These are phyloP conservation scores for Lepilemur septentrionalis DNA, from an alignment of 2,797 vertebrate species.

Conservation along the genomic window DNA sequence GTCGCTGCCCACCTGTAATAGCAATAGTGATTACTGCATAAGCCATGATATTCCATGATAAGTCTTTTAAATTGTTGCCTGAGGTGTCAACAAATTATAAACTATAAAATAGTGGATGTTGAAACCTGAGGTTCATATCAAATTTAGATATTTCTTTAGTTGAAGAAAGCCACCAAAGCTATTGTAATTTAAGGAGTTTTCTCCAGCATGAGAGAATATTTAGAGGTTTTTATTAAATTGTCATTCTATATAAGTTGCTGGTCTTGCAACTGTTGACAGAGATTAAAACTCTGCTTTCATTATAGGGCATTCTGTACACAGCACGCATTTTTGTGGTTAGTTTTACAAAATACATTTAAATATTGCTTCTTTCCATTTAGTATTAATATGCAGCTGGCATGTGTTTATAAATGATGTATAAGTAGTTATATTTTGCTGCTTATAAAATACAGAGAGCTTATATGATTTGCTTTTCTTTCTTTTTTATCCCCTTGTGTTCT, in stretches of 20 bases:
- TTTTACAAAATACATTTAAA: conserved; percentile 67
- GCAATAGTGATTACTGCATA: neutral
- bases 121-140: neutral
- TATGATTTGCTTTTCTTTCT: conserved; percentile 46
- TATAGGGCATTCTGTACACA: conserved; percentile 36
- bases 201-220: neutral
- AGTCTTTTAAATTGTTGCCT: conserved; percentile 12
- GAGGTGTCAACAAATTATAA: neutral
- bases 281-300: conserved; percentile 56
- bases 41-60: neutral
- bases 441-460: conserved; percentile 41
- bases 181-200: conserved; percentile 1
- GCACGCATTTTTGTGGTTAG: conserved; percentile 36
- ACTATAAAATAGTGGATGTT: neutral
- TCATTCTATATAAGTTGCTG: conserved; percentile 26
- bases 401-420: conserved; percentile 66
- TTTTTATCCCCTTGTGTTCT: conserved; percentile 34
- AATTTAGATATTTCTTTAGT: conserved; percentile 35
- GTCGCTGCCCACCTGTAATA: neutral
- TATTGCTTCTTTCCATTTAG: conserved; percentile 56
- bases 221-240: conserved; percentile 53
- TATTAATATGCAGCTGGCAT: conserved; percentile 61
- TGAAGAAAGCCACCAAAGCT: neutral
- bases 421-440: conserved; percentile 57
- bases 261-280: conserved; percentile 56